A percentile compares a stretch with the other conserved stretches of the same genome.
phyloP scores from a whole-genome alignment of 2,797 vertebrate species.

The Heliangelus exortis region DNA sequence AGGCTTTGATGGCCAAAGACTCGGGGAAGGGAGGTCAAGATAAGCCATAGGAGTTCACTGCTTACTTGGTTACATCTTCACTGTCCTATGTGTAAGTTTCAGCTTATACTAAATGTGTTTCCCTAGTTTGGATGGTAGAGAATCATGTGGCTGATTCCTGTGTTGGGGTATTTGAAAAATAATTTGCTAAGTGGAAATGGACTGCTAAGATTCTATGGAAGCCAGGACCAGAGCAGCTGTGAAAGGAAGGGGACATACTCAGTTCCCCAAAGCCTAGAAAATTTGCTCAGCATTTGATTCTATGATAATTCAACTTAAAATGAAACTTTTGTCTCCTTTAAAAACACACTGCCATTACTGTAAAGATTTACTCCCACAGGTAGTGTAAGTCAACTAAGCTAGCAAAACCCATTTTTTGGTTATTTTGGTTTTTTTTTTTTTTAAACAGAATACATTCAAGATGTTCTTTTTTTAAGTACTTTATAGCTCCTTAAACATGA shows the following conservation, averaged over 20 bases:
- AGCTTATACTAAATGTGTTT: neutral
- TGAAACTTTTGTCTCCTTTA: neutral
- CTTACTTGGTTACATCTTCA: neutral
- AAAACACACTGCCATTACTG: neutral
- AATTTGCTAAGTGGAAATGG: neutral
- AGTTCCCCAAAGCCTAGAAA: neutral
- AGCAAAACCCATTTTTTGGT: neutral
- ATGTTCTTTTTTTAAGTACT: neutral
- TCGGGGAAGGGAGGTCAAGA: neutral
- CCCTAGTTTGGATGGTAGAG: neutral
- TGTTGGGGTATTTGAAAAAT: neutral
- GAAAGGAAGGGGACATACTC: neutral
- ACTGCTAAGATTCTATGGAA: neutral
- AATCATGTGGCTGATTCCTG: neutral
- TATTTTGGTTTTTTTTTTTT: neutral
- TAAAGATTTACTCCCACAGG: neutral
- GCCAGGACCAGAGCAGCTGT: neutral
- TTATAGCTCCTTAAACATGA: rapidly evolving
- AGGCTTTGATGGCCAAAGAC: neutral
- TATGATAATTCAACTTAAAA: neutral
- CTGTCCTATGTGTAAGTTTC: neutral
- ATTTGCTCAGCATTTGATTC: neutral
- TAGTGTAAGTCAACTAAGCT: neutral
- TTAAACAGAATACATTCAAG: neutral
- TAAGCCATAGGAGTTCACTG: neutral